Evolutionary conservation across 2,113 vertebrate genomes (phyloP).

Genomic region (Mastomys natalensis): DNA sequence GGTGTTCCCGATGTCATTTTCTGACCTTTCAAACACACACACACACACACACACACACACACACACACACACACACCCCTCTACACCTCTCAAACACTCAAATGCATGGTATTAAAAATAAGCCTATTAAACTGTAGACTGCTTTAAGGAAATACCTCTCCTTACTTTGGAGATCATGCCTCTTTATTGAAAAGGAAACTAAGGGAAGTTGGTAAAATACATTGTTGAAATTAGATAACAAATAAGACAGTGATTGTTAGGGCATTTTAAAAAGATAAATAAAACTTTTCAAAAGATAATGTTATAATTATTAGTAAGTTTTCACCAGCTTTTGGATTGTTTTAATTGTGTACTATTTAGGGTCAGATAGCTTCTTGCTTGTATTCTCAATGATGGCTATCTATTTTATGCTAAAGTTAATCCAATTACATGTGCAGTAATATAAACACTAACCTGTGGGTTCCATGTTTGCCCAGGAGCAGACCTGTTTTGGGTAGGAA

Average conservation of each 20-base stretch:
- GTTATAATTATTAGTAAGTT: neutral
- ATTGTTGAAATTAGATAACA: conserved; percentile 8
- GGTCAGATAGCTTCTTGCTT: neutral
- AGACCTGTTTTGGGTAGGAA: neutral
- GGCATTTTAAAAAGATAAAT: conserved; percentile 21
- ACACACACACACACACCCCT: neutral
- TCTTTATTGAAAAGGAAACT: conserved; percentile 30
- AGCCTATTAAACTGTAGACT: neutral
- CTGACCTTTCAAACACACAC: neutral
- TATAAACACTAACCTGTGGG: neutral
- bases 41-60: neutral
- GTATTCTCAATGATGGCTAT: conserved; percentile 37
- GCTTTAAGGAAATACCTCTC: neutral
- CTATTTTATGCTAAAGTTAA: conserved; percentile 29
- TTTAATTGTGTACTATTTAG: neutral
- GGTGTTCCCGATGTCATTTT: neutral
- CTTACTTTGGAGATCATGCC: neutral
- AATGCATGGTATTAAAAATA: neutral
- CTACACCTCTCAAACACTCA: neutral
- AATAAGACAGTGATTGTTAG: neutral
- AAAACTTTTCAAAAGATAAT: conserved; percentile 6
- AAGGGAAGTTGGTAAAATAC: neutral
- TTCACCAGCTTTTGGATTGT: neutral
- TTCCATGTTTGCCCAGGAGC: neutral
- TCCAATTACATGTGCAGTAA: neutral